Base-by-base conservation (phyloP, 2,888 invertebrate species). In the Eupithecia centaureata region DNA sequence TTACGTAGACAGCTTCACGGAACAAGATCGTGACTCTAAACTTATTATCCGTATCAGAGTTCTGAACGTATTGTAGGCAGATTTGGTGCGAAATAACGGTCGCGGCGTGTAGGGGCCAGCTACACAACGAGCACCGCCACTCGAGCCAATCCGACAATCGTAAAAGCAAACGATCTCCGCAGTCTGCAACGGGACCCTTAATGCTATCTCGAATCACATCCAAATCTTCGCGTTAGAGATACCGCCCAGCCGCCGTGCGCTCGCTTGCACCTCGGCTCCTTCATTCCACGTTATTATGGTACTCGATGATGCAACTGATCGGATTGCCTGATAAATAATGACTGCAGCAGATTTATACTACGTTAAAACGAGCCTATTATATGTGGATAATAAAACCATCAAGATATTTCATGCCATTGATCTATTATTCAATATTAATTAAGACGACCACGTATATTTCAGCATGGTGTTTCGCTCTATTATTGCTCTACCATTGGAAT, bases 81-180 rank as follows among this genome's bases (percentile, higher is more conserved):
- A 91, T 92, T 92, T 89, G 90, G 91, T 84, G 91, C 86, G 87
- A 87, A 84, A 80, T 89, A 90, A 89, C 89, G 89, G 89, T 86
- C 42, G 27, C 33, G 79, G 80, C 74, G 77, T 74, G 77, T 79
- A 77, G 76, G 76, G 77, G 33, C 75, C 76, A 77, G n/a, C n/a
- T n/a, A n/a, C n/a, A n/a, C n/a, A n/a, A n/a, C n/a, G n/a, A n/a
- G 76, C 73, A 73, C 57, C 33, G 79, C 77, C 78, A 77, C 78
- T 80, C 73, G 75, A 73, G 79, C 81, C 84, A 81, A 83, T 82
- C 81, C 80, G 79, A 82, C 86, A 82, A 83, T 85, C 82, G 85
- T 81, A 81, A 79, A 77, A 83, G 83, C 83, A 81, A 87, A 83
- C 84, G 83, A 89, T 88, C 85, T 82, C 79, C 66, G 74, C 84